phyloP scores from a whole-genome alignment of 2,797 vertebrate species.

The Squalus acanthias region DNA sequence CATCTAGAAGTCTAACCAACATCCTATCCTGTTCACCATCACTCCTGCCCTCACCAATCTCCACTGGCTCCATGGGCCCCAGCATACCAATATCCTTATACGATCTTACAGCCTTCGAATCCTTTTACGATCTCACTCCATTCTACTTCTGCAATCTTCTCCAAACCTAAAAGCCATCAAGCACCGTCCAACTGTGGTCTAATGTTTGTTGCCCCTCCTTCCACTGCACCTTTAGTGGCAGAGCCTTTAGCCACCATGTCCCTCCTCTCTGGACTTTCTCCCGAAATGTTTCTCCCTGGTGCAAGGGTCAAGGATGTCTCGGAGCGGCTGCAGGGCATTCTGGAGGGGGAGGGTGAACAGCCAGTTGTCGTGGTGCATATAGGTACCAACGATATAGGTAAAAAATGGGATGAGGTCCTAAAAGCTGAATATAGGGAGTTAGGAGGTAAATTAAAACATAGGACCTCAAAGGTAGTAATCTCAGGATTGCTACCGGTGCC shows the following conservation, averaged over 20 bases:
- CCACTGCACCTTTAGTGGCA: neutral
- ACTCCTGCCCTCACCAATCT: neutral
- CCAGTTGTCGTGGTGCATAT: too few species aligned
- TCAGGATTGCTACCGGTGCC: too few species aligned
- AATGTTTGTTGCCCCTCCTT: neutral
- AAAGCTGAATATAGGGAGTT: too few species aligned
- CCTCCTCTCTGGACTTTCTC: neutral
- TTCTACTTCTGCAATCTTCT: neutral
- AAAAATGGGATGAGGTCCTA: too few species aligned
- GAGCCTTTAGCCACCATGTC: neutral
- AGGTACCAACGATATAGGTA: too few species aligned
- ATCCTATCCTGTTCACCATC: neutral
- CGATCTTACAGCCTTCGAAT: neutral
- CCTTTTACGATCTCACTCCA: neutral
- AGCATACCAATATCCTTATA: neutral
- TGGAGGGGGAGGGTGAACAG: too few species aligned
- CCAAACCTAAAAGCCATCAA: neutral
- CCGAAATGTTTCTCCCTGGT: neutral
- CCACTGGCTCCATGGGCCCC: too few species aligned
- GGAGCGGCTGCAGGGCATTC: too few species aligned
- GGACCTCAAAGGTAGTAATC: too few species aligned
- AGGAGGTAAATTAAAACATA: too few species aligned
- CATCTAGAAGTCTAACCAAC: neutral
- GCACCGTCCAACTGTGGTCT: neutral
- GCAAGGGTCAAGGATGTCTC: too few species aligned